Conservation (phyloP, 2,113 vertebrate species). For the Forbesichthys agassizii region DNA sequence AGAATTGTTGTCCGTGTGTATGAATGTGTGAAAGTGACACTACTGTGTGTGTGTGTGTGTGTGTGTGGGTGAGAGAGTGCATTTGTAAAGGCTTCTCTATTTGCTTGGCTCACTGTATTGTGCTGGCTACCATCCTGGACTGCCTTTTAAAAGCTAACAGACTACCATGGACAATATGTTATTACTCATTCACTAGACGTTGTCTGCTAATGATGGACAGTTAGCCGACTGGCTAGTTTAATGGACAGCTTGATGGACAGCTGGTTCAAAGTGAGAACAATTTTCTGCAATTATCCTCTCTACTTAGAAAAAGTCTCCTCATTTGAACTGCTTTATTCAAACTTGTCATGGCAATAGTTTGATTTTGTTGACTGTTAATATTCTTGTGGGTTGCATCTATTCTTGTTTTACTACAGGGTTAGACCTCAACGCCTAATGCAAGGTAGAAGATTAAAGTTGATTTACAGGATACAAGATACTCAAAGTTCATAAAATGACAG, state of each 20-base stretch:
- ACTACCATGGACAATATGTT: constrained; percentile 35
- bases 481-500: no score
- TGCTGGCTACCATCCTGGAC: constrained; percentile 38
- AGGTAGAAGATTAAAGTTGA: no score
- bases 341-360: no score
- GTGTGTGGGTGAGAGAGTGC: constrained; percentile 14
- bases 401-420: no score
- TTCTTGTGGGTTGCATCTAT: no score
- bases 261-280: no score
- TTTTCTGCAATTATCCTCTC: no score
- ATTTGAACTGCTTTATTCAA: no score
- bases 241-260: not conserved
- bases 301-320: no score
- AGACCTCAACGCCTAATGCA: no score
- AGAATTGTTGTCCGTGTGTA: constrained; percentile 1
- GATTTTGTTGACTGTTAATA: no score
- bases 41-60: constrained; percentile 38
- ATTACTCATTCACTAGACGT: constrained; percentile 27
- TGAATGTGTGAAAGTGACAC: constrained; percentile 5
- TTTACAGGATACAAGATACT: no score
- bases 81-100: constrained; percentile 16
- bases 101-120: constrained; percentile 38
- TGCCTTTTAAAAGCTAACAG: constrained; percentile 48
- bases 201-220: constrained; percentile 6
- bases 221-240: not conserved